A percentile compares a stretch with the other conserved stretches of the same genome.
These are phyloP conservation scores for Endomychus coccineus DNA, from an alignment of 2,888 invertebrate genomes.

Conservation along the genomic window DNA sequence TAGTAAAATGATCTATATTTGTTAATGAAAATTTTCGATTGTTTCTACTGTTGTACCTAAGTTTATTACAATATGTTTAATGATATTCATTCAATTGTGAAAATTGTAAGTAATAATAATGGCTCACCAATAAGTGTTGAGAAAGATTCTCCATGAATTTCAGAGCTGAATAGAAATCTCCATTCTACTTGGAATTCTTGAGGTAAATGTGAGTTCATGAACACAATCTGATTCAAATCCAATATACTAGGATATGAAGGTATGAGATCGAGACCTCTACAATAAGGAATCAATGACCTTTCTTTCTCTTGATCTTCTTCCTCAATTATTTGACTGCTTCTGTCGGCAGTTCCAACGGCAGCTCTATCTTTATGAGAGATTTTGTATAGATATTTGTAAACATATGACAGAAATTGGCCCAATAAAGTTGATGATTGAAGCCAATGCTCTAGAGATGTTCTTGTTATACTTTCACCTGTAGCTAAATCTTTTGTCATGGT, in stretches of 20 bases:
- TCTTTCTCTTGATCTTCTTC: conserved; percentile 33
- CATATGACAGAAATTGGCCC: conserved; percentile 46
- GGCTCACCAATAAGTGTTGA: conserved; percentile 64
- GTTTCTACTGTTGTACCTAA: too few relatives aligned
- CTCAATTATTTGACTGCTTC: conserved; percentile 7
- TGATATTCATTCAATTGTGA: too few relatives aligned
- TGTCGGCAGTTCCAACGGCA: conserved; percentile 1
- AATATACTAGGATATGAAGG: conserved; percentile 70
- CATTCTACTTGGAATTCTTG: conserved; percentile 68
- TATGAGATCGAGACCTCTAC: conserved; percentile 60
- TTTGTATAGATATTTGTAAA: conserved; percentile 49
- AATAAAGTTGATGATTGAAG: conserved; percentile 45
- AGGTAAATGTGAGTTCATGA: conserved; percentile 74
- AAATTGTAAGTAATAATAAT: too few relatives aligned
- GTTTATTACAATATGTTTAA: too few relatives aligned
- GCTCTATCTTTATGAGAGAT: conserved; percentile 43
- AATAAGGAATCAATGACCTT: conserved; percentile 46
- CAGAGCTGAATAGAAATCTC: conserved; percentile 81
- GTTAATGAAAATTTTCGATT: too few relatives aligned
- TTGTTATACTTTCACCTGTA: conserved; percentile 40
- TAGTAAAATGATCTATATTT: too few relatives aligned
- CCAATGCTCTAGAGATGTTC: conserved; percentile 45
- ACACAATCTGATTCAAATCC: conserved; percentile 70
- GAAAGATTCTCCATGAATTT: conserved; percentile 85
- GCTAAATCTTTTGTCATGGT: conserved; percentile 49